Evolutionary conservation across 2,888 invertebrate species (phyloP).

Genomic region (Hydrotaea diabolus): DNA sequence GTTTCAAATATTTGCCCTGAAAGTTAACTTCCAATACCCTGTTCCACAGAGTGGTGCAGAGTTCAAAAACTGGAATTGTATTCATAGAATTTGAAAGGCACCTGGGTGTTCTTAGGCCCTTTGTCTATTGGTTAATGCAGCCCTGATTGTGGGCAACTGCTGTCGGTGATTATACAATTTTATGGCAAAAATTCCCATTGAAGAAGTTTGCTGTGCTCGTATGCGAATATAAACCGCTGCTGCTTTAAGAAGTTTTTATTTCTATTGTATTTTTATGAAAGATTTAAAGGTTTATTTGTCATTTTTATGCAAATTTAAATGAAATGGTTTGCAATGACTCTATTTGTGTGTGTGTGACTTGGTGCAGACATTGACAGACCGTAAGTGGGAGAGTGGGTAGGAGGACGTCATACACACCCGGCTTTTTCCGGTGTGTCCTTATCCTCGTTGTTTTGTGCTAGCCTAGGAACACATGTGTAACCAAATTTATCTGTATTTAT

Average conservation of each 20-base stretch:
- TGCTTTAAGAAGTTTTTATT: background rate
- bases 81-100: too few species aligned
- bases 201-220: background rate
- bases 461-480: too few species aligned
- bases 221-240: background rate
- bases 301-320: constrained; percentile 52
- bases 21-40: too few species aligned
- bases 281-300: constrained; percentile 45
- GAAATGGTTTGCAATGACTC: constrained; percentile 24
- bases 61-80: too few species aligned
- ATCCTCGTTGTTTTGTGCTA: background rate
- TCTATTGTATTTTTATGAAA: constrained; percentile 7
- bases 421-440: background rate
- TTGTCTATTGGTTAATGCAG: too few species aligned
- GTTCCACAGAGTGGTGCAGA: too few species aligned
- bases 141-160: background rate
- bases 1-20: too few species aligned
- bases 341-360: constrained; percentile 14
- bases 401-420: background rate
- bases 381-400: background rate
- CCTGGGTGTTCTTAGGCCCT: too few species aligned
- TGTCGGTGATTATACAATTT: background rate
- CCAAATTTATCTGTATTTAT: too few species aligned
- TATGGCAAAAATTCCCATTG: background rate
- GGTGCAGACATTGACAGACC: background rate